Base-by-base conservation (phyloP, 2,113 vertebrate genomes). In the Sigmodon hispidus region DNA sequence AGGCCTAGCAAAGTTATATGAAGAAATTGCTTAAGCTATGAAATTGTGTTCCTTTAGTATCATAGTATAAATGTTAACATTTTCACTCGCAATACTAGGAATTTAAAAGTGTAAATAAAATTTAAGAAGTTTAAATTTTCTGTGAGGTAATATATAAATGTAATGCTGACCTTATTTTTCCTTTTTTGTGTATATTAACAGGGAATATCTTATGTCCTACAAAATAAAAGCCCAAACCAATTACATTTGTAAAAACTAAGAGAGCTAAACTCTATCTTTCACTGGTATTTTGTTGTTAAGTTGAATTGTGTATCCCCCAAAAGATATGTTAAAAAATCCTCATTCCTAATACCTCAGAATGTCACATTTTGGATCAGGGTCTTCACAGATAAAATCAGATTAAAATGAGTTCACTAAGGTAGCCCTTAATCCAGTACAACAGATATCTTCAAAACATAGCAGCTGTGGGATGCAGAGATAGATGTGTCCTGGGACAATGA, bases 41-140 rank as follows among this genome's bases (percentile, higher is more conserved):
- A 77, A 80, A 43, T 88, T 85, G n/a, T 36, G 67, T 43, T 8
- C 87, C 52, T 96, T 84, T 70, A 40, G 89, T 86, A 48, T 84
- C 48, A 72, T 87, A 43, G 43, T 87, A 2, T 92, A 84, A 69
- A 88, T 88, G 12, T 72, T 75, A 52, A 48, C n/a, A 24, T 65
- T 91, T 88, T 67, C 55, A 72, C 31, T 73, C 52, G 67, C 90
- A 75, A 75, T 76, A 22, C 61, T 88, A 92, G 59, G 57, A 48
- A 70, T 65, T 94, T 50, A 59, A 76, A 77, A 21, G 36, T 67
- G 2, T 57, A 91, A 94, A 59, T 40, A 76, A 52, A 92, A 69
- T 61, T 92, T 50, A 87, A 75, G 45, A 34, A 81, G 73, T 94
- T 90, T 80, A 81, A 96, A 94, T 87, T 91, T 36, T 70, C 59